Evolutionary conservation across 2,888 invertebrate species (phyloP), one percentile per base, ranked within the genome.

Genomic region (Isotomurus palustris): DNA sequence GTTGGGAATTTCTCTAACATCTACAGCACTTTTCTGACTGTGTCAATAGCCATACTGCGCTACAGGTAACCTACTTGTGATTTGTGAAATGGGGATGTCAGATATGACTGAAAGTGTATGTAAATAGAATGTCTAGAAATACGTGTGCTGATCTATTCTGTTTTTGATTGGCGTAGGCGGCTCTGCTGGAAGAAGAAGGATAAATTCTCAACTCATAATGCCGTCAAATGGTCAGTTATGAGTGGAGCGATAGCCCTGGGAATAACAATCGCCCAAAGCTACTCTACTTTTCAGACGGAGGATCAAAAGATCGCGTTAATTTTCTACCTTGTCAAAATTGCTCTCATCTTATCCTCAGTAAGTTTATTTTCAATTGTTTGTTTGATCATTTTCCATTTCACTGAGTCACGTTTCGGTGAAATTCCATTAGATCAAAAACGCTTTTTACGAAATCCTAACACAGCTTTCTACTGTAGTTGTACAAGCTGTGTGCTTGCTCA

Each of bases 121-220:
- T 36, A n/a, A n/a, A n/a, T n/a, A n/a, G n/a, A n/a, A n/a, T n/a
- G 32, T 32, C 8, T 8, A 8, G 32, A 32, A 32, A 10, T 8
- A 32, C 32, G 8, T 10, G 8, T 32, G 32, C 8, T 8, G 32
- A 14, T 32, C 14, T 32, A 32, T 10, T 32, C 14, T 8, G 14
- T 32, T 2, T 32, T n/a, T 36, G 29, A 36, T 36, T 47, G 8
- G 17, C 24, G 2, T 27, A 69, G 69, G 40, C 64, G 67, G 3
- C 56, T 69, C 1, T 69, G 69, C 27, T 69, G 65, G 65, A 67
- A 69, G 52, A 67, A 69, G 57, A 69, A 69, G 60, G 69, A 69
- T 55, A 66, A 62, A 41, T 67, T 69, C 47, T 69, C 67, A 21
- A 59, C 56, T 3, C 50, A 56, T 35, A 69, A 69, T 41, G 69